Evolutionary conservation across 2,113 vertebrate genomes (phyloP), one percentile per base, ranked within the genome.

Genomic region (Tonatia bakeri): DNA sequence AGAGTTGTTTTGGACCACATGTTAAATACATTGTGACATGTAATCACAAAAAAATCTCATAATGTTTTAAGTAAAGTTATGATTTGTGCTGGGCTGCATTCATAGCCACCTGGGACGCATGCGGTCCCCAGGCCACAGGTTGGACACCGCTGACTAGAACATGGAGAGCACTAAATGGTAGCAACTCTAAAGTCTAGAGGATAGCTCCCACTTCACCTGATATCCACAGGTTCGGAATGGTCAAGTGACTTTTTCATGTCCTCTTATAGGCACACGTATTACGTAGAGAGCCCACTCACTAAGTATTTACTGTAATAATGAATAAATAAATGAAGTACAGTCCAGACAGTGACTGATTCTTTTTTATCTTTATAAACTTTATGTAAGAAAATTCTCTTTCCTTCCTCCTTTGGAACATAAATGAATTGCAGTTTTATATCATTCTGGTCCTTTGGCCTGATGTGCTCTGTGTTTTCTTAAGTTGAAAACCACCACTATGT

Each of bases 401-500:
- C 45, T 33, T 72, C n/a, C 47, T 91, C 20, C 83, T 90, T 36
- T 77, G 33, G 47, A 72, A 28, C 13, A 47, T 50, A 69, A 47
- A 38, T 54, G 50, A 90, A 87, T 54, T 59, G 16, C 7, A 75
- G 43, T 90, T 90, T 95, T 54, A 54, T 72, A 26, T 56, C 54
- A 31, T 47, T 19, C 7, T 3, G 19, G 90, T 90, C 10, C 26
- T 96, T 85, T 86, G 31, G 7, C 84, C 93, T 80, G 28, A 31
- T 82, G 33, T 77, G 43, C 20, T 24, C n/a, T 96, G 54, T 0
- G 61, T 86, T 84, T 96, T 92, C 52, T 88, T 64, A 84, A 88
- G 85, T 72, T 64, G 24, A 96, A 75, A 96, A 91, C 90, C 64
- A 13, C 47, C 45, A 45, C 59, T 90, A 77, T 81, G 88, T 90